Evolutionary conservation across 2,888 invertebrate species (phyloP).

Genomic region (Lasioglossum leucozonium): DNA sequence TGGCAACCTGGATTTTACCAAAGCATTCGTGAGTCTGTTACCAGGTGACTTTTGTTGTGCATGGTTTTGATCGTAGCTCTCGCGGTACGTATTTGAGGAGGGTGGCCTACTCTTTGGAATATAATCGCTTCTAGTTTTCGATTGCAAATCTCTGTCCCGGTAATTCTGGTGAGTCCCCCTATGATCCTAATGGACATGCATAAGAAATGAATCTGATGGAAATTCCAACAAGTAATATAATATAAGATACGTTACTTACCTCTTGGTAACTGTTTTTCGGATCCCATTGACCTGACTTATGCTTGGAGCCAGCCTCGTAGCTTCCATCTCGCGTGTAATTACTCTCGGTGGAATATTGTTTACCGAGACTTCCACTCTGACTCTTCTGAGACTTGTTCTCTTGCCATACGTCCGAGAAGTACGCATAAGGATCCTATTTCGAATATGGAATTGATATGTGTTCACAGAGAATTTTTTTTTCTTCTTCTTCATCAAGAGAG

Average conservation of each 20-base stretch:
- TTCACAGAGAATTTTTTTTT: not conserved
- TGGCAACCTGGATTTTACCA: slow-evolving; percentile 54
- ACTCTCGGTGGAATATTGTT: slow-evolving; percentile 77
- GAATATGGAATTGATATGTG: slow-evolving; percentile 10
- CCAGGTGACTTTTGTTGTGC: slow-evolving; percentile 61
- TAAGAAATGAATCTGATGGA: slow-evolving; percentile 23
- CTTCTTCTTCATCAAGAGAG: not conserved
- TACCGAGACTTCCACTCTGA: slow-evolving; percentile 66
- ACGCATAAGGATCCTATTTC: slow-evolving; percentile 81
- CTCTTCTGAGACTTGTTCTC: slow-evolving; percentile 80
- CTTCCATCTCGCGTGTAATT: slow-evolving; percentile 75
- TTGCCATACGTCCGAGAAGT: slow-evolving; percentile 83
- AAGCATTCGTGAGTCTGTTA: slow-evolving; percentile 61
- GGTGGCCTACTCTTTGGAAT: slow-evolving; percentile 67
- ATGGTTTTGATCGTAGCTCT: slow-evolving; percentile 71
- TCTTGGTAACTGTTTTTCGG: slow-evolving; percentile 78
- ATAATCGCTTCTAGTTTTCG: slow-evolving; percentile 74
- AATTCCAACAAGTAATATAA: not conserved
- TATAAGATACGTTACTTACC: slow-evolving; percentile 65
- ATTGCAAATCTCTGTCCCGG: slow-evolving; percentile 76
- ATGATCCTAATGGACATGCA: slow-evolving; percentile 69
- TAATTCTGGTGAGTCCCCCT: slow-evolving; percentile 75
- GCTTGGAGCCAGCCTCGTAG: slow-evolving; percentile 78
- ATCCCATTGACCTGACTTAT: slow-evolving; percentile 79
- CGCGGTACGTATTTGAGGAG: slow-evolving; percentile 70